Evolutionary conservation across 1,140 invertebrate species (phyloP).

Genomic region (Latrodectus geometricus): DNA sequence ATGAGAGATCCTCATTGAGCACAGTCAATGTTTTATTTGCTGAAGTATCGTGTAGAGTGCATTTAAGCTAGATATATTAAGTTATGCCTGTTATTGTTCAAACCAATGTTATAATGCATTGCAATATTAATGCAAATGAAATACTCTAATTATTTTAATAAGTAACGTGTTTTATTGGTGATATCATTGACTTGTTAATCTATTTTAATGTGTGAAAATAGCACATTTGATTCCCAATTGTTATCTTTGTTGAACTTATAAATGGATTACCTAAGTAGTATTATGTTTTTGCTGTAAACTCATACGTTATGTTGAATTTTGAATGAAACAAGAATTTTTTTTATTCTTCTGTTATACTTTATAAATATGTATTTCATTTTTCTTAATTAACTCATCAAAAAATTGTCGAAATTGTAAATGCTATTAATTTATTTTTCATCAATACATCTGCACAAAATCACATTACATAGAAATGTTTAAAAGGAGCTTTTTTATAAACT

Average conservation of each 20-base stretch:
- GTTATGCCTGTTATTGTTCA: constrained; percentile 56
- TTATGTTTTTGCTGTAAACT: constrained; percentile 37
- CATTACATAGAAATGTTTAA: too few species aligned
- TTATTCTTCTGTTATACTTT: constrained; percentile 39
- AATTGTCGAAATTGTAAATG: constrained; percentile 18
- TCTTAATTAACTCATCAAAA: constrained; percentile 42
- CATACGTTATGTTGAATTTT: constrained; percentile 36
- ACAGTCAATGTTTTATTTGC: constrained; percentile 60
- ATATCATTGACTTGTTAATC: constrained; percentile 33
- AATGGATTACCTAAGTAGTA: constrained; percentile 37
- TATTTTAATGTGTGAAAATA: constrained; percentile 22
- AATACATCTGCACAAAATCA: too few species aligned
- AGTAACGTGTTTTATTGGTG: constrained; percentile 32
- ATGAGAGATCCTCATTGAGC: constrained; percentile 60
- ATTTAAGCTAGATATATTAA: constrained; percentile 58
- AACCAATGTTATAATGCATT: constrained; percentile 45
- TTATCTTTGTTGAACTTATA: constrained; percentile 11
- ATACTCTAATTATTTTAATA: constrained; percentile 19
- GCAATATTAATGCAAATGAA: constrained; percentile 39
- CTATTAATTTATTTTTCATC: constrained; percentile 9
- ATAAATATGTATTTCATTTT: constrained; percentile 23
- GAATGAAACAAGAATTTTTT: constrained; percentile 24
- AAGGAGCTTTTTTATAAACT: too few species aligned
- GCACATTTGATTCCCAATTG: constrained; percentile 2
- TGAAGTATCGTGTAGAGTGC: constrained; percentile 50